A percentile compares a stretch with the other conserved stretches of the same genome.
Evolutionary conservation across 1,140 invertebrate species (phyloP).

Genomic region (Drosophila parvula): DNA sequence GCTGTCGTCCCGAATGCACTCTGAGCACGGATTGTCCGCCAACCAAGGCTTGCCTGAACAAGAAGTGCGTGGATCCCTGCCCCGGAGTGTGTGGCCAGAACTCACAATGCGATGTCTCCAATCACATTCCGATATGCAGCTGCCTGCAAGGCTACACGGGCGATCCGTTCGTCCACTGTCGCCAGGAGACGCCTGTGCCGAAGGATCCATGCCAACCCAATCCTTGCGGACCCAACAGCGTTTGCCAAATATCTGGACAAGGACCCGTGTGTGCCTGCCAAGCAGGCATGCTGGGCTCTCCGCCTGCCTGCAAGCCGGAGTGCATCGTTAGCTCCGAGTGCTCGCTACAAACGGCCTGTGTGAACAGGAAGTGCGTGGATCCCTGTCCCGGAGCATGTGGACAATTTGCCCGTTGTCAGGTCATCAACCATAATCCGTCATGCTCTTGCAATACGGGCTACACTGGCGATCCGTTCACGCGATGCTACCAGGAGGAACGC

Average conservation of each 20-base stretch:
- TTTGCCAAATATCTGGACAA: conserved; percentile 89
- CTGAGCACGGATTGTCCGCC: conserved; percentile 92
- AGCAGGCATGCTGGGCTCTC: conserved; percentile 90
- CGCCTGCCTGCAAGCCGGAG: conserved; percentile 88
- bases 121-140: conserved; percentile 91
- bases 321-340: conserved; percentile 89
- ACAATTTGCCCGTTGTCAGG: conserved; percentile 87
- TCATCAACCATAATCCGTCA: conserved; percentile 87
- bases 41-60: conserved; percentile 89
- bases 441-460: conserved; percentile 85
- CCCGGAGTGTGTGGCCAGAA: conserved; percentile 90
- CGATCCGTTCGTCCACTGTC: conserved; percentile 89
- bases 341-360: conserved; percentile 87
- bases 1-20: conserved; percentile 92
- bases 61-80: conserved; percentile 91
- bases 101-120: conserved; percentile 91
- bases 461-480: conserved; percentile 86
- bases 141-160: conserved; percentile 89
- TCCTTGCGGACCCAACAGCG: conserved; percentile 91
- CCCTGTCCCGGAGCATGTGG: conserved; percentile 90
- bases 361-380: conserved; percentile 88
- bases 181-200: conserved; percentile 62
- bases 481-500: conserved; percentile 85
- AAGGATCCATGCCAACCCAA: conserved; percentile 88
- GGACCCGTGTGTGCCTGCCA: conserved; percentile 91